phyloP scores from a whole-genome alignment of 2,888 invertebrate genomes.

The Acleris laterana region DNA sequence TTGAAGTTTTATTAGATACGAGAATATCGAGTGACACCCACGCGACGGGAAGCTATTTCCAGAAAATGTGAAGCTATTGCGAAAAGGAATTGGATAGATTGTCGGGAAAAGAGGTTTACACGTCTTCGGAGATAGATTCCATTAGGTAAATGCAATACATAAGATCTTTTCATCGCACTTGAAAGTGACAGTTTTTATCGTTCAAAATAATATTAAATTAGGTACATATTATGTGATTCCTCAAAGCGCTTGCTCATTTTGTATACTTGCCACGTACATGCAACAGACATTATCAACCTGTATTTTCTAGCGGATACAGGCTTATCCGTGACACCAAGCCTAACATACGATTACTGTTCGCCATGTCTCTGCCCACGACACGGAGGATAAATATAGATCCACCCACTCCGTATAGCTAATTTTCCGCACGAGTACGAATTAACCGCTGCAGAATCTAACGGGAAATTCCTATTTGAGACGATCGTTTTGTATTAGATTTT shows the following conservation, averaged over 20 bases:
- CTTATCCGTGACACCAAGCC: conserved; percentile 39
- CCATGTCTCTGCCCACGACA: conserved; percentile 44
- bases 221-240: conserved; percentile 1
- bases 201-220: too few relatives aligned
- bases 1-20: conserved; percentile 4
- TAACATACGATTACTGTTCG: conserved; percentile 28
- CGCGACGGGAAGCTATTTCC: conserved; percentile 8
- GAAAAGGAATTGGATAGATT: conserved; percentile 4
- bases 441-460: conserved; percentile 23
- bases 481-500: too few relatives aligned
- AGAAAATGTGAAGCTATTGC: conserved; percentile 10
- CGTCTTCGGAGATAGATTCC: conserved; percentile 9
- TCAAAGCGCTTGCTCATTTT: conserved; percentile 2
- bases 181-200: neutral
- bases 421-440: conserved; percentile 30
- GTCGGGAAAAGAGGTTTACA: conserved; percentile 3
- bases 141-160: conserved; percentile 10
- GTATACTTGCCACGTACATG: conserved; percentile 24
- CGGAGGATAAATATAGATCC: conserved; percentile 58
- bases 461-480: neutral
- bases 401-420: conserved; percentile 47
- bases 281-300: conserved; percentile 22
- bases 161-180: conserved; percentile 3
- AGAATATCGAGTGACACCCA: conserved; percentile 8
- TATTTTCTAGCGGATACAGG: conserved; percentile 32